Conservation (phyloP, 2,888 invertebrate species). For the Melieria omissa region DNA sequence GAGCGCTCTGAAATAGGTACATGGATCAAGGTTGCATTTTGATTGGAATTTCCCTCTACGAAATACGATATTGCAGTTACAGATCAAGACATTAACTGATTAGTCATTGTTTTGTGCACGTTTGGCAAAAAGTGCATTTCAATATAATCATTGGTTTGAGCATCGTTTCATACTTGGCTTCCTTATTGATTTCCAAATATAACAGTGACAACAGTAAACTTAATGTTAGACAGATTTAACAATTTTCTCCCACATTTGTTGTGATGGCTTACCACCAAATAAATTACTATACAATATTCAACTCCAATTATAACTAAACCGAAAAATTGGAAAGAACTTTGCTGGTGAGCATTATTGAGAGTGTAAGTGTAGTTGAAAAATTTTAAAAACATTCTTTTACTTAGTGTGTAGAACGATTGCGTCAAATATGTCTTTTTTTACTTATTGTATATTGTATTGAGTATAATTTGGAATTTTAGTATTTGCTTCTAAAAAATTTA, state of each 20-base stretch:
- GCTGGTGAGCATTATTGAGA: no score
- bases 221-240: slow-evolving; percentile 8
- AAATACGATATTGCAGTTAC: not conserved
- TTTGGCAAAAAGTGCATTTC: slow-evolving; percentile 8
- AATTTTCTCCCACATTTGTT: no score
- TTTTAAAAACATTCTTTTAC: slow-evolving; percentile 12
- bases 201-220: slow-evolving; percentile 29
- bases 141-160: not conserved
- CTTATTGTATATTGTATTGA: slow-evolving; percentile 12
- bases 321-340: no score
- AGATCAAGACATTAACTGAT: not conserved
- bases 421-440: slow-evolving; percentile 20
- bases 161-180: not conserved
- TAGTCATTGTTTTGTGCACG: not conserved
- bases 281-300: no score
- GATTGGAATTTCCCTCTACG: slow-evolving; percentile 1
- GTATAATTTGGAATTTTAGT: slow-evolving; percentile 35
- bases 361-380: not conserved
- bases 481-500: slow-evolving; percentile 29
- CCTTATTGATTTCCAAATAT: not conserved
- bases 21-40: not conserved
- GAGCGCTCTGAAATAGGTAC: not conserved
- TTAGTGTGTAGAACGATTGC: slow-evolving; percentile 7
- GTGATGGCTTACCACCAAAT: no score
- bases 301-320: no score